Base-by-base conservation (phyloP, 2,888 invertebrate genomes). In the Drosophila lutescens region DNA sequence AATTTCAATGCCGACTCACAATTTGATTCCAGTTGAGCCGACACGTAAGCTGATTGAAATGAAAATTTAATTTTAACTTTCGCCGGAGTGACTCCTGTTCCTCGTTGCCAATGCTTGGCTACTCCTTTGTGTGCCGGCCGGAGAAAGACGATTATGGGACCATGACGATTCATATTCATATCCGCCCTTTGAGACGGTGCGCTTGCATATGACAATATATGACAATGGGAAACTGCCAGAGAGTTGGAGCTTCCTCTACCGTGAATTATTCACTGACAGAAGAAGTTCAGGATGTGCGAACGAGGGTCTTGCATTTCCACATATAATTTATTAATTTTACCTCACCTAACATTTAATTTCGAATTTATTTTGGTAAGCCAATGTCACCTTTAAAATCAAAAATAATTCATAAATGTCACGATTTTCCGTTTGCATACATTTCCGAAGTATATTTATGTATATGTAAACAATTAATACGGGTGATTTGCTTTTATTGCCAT, bases 11-110 rank as follows among this genome's bases (percentile, higher is more conserved):
- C 36, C n/a, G 38, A 38, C 46, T 68, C 17, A 46, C n/a, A 55
- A 55, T 68, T 55, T 68, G 57, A 66, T 68, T 40, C 66, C 40
- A 66, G 9, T 55, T 55, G 30, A 66, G 56, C 56, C 46, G 23
- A 32, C 30, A 26, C 20, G 17, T 44, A 66, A 56, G 57, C 69
- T 38, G 56, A 26, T 55, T 32, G 46, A 56, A 46, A 56, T 66
- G 15, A 46, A 56, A 56, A 41, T 62, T 49, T 65, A 65, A 65
- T 34, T 63, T 65, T 32, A 63, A 12, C 47, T 60, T 32, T 12
- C 10, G 26, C 12, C 23, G 23, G 23, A n/a, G 15, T 1, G 34
- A 34, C 23, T 62, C 15, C 26, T n/a, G 43, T 23, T 23, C 32
- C 32, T n/a, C 34, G 20, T 32, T 13, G 26, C 32, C 58, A 41